These are phyloP conservation scores for Noctua fimbriata DNA, from an alignment of 2,888 invertebrate species.

Conservation along the genomic window DNA sequence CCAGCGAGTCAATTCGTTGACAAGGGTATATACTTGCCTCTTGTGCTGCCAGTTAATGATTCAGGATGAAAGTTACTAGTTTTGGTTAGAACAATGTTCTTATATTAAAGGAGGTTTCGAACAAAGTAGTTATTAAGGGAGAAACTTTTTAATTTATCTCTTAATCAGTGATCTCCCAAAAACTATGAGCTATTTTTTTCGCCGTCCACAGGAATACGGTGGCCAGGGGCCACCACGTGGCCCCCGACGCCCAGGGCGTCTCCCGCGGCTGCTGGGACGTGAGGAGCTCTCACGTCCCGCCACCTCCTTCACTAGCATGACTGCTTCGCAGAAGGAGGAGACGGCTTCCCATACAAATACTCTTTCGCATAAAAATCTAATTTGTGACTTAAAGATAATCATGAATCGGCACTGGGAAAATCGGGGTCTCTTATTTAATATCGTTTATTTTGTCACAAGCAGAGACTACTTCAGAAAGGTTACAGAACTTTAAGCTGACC, in stretches of 20 bases:
- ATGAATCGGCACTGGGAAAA: neutral
- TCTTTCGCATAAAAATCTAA: neutral
- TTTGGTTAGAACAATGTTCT: neutral
- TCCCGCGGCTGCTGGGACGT: too few relatives aligned
- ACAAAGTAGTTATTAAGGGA: neutral
- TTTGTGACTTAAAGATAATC: neutral
- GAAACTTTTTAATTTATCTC: neutral
- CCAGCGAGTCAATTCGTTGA: slow-evolving; percentile 41
- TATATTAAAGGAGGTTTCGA: neutral
- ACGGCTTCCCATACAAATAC: neutral
- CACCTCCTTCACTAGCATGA: too few relatives aligned
- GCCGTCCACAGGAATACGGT: too few relatives aligned
- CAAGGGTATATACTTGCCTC: slow-evolving; percentile 59
- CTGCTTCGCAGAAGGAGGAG: too few relatives aligned
- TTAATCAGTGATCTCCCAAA: neutral
- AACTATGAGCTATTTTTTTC: too few relatives aligned
- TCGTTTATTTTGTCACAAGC: neutral
- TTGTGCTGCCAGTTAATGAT: slow-evolving; percentile 46
- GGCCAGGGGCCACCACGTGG: too few relatives aligned
- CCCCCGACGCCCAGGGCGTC: too few relatives aligned
- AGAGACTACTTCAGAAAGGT: neutral
- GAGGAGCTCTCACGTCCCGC: too few relatives aligned
- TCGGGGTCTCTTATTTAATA: neutral
- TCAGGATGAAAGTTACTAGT: slow-evolving; percentile 29
- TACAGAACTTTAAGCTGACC: neutral